Conservation (phyloP, 2,113 vertebrate species). For the Zapornia atra region DNA sequence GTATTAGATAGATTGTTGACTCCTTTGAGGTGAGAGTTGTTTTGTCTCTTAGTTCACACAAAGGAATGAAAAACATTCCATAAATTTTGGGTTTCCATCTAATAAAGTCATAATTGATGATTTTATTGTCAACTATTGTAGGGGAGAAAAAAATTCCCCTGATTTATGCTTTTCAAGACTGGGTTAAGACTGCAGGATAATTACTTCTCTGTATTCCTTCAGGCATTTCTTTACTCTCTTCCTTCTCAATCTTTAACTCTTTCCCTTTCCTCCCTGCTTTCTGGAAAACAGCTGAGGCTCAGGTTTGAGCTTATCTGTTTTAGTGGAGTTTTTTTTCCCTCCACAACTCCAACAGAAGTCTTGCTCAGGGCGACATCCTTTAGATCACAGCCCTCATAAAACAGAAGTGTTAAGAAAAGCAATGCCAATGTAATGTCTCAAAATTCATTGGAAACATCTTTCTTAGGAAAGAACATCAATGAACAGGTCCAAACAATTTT, state of each 20-base stretch:
- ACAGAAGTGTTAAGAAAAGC: not conserved
- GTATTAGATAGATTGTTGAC: not conserved
- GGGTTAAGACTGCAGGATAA: not conserved
- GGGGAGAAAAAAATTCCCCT: not conserved
- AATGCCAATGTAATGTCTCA: not conserved
- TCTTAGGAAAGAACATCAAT: not conserved
- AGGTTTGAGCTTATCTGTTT: not conserved
- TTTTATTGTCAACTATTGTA: not conserved
- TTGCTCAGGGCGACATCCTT: not conserved
- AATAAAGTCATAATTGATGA: constrained; percentile 3
- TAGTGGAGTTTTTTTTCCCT: not conserved
- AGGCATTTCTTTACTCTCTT: not conserved
- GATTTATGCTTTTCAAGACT: not conserved
- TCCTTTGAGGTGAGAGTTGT: not conserved
- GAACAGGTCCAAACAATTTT: not conserved
- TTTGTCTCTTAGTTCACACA: not conserved
- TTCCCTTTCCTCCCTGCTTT: not conserved
- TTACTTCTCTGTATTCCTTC: not conserved
- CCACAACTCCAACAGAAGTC: not conserved
- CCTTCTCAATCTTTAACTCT: not conserved
- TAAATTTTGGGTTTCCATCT: not conserved
- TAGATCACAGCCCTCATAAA: not conserved
- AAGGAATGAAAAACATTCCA: not conserved
- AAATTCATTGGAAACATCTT: not conserved
- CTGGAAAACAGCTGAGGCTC: not conserved